Conservation (phyloP, 2,113 vertebrate species). For the Platysteira castanea region DNA sequence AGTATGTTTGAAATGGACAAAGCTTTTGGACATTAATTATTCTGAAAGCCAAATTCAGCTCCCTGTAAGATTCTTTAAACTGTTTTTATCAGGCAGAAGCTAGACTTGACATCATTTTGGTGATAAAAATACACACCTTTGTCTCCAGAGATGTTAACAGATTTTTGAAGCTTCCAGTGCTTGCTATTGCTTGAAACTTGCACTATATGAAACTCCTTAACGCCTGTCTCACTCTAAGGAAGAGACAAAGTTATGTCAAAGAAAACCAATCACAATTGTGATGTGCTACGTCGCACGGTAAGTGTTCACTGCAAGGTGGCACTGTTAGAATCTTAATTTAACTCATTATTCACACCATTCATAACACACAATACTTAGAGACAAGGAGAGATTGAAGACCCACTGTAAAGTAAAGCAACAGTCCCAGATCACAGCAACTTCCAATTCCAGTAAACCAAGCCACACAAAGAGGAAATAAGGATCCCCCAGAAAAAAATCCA, state of each 20-base stretch:
- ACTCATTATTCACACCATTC: neutral
- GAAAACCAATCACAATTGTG: neutral
- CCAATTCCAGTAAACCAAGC: neutral
- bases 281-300: neutral
- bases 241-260: neutral
- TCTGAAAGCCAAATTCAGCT: neutral
- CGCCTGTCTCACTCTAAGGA: constrained; percentile 87
- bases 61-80: neutral
- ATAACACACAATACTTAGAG: neutral
- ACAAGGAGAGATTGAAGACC: neutral
- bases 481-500: neutral
- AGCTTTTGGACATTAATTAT: neutral
- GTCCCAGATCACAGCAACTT: neutral
- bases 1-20: neutral
- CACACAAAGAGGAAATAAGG: neutral
- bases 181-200: constrained; percentile 95
- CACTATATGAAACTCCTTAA: constrained; percentile 93
- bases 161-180: constrained; percentile 89
- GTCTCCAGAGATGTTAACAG: constrained; percentile 86
- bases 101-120: neutral
- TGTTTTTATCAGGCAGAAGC: neutral
- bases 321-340: neutral
- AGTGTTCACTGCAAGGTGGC: neutral
- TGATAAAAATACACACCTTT: constrained; percentile 77
- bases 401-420: neutral